These are phyloP conservation scores for Sebastes reedi DNA, from an alignment of 2,797 vertebrate species.

Conservation along the genomic window DNA sequence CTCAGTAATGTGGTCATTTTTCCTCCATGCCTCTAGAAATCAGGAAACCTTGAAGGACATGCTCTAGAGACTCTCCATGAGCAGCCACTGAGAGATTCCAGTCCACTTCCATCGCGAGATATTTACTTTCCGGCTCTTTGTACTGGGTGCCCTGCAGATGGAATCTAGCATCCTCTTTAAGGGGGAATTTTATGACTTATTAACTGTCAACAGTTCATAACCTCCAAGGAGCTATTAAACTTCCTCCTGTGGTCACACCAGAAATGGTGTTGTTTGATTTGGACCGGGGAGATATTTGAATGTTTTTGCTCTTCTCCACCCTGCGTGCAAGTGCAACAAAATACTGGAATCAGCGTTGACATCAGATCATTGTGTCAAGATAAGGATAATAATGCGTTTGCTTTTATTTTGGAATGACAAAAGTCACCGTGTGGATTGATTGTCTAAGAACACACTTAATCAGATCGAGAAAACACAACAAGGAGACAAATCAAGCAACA, in stretches of 20 bases:
- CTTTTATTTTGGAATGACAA: slow-evolving; percentile 55
- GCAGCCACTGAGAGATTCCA: slow-evolving; percentile 93
- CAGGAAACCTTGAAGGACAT: slow-evolving; percentile 90
- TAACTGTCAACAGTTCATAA: slow-evolving; percentile 99
- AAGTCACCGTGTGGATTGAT: slow-evolving; percentile 35
- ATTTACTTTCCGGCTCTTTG: slow-evolving; percentile 94
- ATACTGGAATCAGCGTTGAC: slow-evolving; percentile 46
- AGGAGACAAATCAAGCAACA: slow-evolving; percentile 21
- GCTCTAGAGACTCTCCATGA: slow-evolving; percentile 90
- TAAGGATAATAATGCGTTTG: slow-evolving; percentile 63
- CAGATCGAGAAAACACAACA: slow-evolving; percentile 35
- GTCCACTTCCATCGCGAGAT: slow-evolving; percentile 89
- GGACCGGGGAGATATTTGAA: slow-evolving; percentile 74
- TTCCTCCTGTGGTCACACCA: slow-evolving; percentile 88
- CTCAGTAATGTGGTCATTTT: slow-evolving; percentile 93
- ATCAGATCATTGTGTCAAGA: slow-evolving; percentile 64
- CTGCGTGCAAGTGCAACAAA: slow-evolving; percentile 68
- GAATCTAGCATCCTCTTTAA: slow-evolving; percentile 94
- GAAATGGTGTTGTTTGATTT: slow-evolving; percentile 93
- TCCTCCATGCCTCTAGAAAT: slow-evolving; percentile 90
- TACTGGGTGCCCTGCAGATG: slow-evolving; percentile 90
- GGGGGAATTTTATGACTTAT: slow-evolving; percentile 98
- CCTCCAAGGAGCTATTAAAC: slow-evolving; percentile 95
- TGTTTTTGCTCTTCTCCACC: slow-evolving; percentile 67
- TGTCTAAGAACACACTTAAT: slow-evolving; percentile 24